Percentiles rank a stretch among this genome's conserved stretches.
Evolutionary conservation across 2,113 vertebrate genomes (phyloP).

Genomic region (Todiramphus chloris): DNA sequence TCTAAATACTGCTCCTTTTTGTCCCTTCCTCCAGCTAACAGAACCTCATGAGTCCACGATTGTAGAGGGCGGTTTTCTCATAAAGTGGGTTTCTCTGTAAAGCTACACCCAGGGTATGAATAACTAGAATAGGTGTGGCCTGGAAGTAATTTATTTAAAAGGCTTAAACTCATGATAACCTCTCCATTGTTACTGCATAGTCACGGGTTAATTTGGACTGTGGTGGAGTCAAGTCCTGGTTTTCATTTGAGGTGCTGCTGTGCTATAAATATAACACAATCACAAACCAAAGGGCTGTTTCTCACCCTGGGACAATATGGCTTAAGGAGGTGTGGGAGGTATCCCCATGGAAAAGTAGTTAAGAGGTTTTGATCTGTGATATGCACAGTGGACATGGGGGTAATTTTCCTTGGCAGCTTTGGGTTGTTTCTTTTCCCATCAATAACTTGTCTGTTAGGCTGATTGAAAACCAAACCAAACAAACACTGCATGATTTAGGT

Average conservation of each 20-base stretch:
- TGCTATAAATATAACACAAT: not conserved
- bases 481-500: not conserved
- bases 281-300: not conserved
- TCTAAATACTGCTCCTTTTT: not conserved
- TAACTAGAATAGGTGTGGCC: conserved; percentile 19
- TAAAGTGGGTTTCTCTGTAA: not conserved
- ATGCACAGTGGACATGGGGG: rapidly evolving
- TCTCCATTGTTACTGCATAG: not conserved
- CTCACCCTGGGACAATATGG: not conserved
- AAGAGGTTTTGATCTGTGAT: not conserved
- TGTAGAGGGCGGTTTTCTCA: not conserved
- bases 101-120: conserved; percentile 8
- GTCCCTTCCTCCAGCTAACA: not conserved
- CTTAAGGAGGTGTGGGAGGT: not conserved
- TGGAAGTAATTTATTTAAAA: not conserved
- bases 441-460: not conserved
- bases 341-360: not conserved
- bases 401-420: not conserved
- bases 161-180: not conserved
- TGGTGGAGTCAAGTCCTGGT: not conserved
- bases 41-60: not conserved
- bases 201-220: not conserved
- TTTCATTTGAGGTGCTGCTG: not conserved
- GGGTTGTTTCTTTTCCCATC: not conserved
- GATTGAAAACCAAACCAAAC: not conserved